phyloP scores from a whole-genome alignment of 35 echinoderm and acorn worm genomes.

The Diadema setosum region DNA sequence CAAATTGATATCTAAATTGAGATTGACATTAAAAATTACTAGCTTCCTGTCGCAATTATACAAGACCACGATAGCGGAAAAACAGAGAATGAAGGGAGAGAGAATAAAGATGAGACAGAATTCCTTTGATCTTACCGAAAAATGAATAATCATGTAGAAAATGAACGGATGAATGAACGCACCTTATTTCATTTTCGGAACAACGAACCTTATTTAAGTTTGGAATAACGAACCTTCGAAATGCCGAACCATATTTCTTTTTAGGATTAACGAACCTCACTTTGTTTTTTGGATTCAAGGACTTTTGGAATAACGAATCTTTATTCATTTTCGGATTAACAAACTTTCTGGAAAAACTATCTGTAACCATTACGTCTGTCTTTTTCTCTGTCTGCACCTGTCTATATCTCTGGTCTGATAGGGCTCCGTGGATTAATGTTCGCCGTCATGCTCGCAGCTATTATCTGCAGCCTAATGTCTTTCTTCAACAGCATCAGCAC shows the following conservation, averaged over 20 bases:
- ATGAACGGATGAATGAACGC: too few relatives aligned
- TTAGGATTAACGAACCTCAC: background rate
- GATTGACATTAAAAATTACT: too few relatives aligned
- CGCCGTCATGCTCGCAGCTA: conserved; percentile 56
- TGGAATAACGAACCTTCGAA: background rate
- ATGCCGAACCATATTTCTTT: background rate
- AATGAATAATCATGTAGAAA: too few relatives aligned
- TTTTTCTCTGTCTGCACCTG: background rate
- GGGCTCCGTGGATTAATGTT: conserved; percentile 68
- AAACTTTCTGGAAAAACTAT: background rate
- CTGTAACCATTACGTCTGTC: background rate
- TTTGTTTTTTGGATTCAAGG: background rate
- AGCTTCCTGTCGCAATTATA: too few relatives aligned
- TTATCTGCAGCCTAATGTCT: conserved; percentile 59
- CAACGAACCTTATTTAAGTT: too few relatives aligned
- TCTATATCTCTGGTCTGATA: too few relatives aligned
- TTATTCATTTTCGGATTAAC: background rate
- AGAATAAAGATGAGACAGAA: too few relatives aligned
- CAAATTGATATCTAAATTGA: too few relatives aligned
- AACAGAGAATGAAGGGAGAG: too few relatives aligned
- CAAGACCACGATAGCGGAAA: too few relatives aligned
- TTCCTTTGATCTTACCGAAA: too few relatives aligned
- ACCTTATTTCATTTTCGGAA: too few relatives aligned
- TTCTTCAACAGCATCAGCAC: conserved; percentile 71
- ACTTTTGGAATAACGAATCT: background rate